Evolutionary conservation across 1,140 invertebrate genomes (phyloP), one percentile per base, ranked within the genome.

Genomic region (Bombus huntii): DNA sequence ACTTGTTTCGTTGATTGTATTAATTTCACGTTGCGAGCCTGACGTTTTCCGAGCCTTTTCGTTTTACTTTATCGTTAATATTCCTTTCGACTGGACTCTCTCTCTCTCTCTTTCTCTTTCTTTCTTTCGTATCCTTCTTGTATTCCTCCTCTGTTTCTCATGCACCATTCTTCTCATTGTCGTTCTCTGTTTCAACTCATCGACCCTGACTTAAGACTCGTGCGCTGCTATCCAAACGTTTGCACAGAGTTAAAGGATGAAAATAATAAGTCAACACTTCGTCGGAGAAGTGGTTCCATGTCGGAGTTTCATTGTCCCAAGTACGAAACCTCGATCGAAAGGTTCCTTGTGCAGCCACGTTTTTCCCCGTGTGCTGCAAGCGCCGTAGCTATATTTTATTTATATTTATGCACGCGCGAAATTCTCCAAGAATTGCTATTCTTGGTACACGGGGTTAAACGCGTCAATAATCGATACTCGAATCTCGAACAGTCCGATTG

Each of bases 211-310:
- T 66, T 68, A n/a, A 73, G 39, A 9, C 59, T 77, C 39, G 31
- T 28, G 37, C 59, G 73, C 81, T 62, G 81, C 88, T 92, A 87
- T 88, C 89, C 91, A 92, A 92, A 92, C 89, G 79, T 92, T 92
- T 92, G 91, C 86, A 47, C 78, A 74, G 88, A 74, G 85, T 91
- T 89, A 88, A 87, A 85, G 83, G 87, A 92, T 91, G 90, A 90
- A 92, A 92, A 92, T 92, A 92, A 92, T 92, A 92, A 92, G 92
- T 88, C 89, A 77, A 83, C 86, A 77, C 44, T 70, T 77, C 44
- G 66, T 57, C 81, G 65, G 66, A 84, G 42, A 44, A 31, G 25
- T 6, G 62, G 28, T 31, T 73, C 70, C 47, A 18, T 22, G 47
- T 68, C 31, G 31, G 85, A 86, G 86, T 89, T 91, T 91, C 76